Evolutionary conservation across 2,888 invertebrate species (phyloP), one percentile per base, ranked within the genome.

Genomic region (Apamea crenata): DNA sequence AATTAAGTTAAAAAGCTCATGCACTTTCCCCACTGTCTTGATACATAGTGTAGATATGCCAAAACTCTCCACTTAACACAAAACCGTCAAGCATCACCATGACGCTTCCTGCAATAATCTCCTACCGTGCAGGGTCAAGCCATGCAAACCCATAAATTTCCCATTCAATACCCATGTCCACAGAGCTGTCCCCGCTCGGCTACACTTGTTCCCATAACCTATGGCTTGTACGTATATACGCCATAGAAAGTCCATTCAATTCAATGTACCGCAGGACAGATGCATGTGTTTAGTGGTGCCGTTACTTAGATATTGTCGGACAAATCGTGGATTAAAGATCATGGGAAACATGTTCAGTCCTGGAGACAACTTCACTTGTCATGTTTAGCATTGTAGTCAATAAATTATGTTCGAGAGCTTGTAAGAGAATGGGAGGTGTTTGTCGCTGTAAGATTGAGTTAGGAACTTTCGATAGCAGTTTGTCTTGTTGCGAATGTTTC

Each of bases 131-230:
- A 85, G 83, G 87, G 85, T 90, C 85, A 90, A 84, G 32, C 84
- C 75, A 80, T 83, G 74, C 89, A 85, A 84, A 78, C 65, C 81
- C 76, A 91, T 91, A 90, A 89, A 90, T 88, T 77, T 78, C 69
- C 85, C 80, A 90, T 88, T 88, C 85, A 87, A 88, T 89, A 81
- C 82, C 65, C 50, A 78, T 83, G 90, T 91, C 89, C 80, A 86
- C 89, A 85, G 88, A 90, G 90, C 83, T 90, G 88, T 90, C 90
- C 73, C 82, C 84, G 81, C 85, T 67, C 68, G 77, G 71, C 84
- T 89, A 87, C 90, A 91, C 88, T 87, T 87, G 90, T 88, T 91
- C 89, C 88, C 85, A 89, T 91, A 90, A 91, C 91, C 91, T 90
- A 83, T 85, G 90, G 81, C 87, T 87, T 74, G 72, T 59, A 84